Evolutionary conservation across 2,113 vertebrate species (phyloP), one percentile per base, ranked within the genome.

Genomic region (Dicrurus megarhynchus): DNA sequence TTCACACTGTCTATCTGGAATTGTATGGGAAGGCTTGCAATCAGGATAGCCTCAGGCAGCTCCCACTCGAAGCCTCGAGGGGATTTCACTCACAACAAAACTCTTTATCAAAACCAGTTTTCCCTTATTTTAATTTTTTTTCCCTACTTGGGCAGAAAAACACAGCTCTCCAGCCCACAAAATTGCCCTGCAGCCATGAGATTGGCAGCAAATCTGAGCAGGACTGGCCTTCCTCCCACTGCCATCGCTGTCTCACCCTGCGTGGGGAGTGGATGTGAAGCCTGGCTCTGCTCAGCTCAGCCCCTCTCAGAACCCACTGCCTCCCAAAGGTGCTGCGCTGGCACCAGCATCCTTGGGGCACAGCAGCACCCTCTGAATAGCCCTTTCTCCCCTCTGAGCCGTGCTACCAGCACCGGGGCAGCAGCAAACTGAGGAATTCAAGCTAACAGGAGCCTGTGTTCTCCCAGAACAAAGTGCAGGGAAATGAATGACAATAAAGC

Each of bases 1-100:
- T 59, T 91, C 89, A 59, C 95, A 74, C 15, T 95, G 94, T 91
- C 94, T 89, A 95, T 89, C 93, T 94, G 91, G 70, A 96, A 96
- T 89, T 95, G 94, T 91, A 78, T 3, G 44, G 94, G 65, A 97
- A 91, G 96, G 86, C 93, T 81, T 76, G 78, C 93, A 90, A 90
- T 86, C 93, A 96, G 96, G 96, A 84, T 81, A 87, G 82, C 78
- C 68, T 94, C 57, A 24, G 89, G 90, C 91, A 85, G 92, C 97
- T 96, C 95, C 96, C 93, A 76, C 89, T 76, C 42, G 0, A 35
- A 86, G 85, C 76, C 71, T 83, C 71, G 4, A 63, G 63, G 85
- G 90, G 42, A 79, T 90, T 96, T 96, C 26, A 55, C 61, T 93
- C 87, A 74, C 61, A 95, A 89, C 17, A 4, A 52, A 84, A 76